Conservation (phyloP, 2,113 vertebrate genomes). For the Parus major region DNA sequence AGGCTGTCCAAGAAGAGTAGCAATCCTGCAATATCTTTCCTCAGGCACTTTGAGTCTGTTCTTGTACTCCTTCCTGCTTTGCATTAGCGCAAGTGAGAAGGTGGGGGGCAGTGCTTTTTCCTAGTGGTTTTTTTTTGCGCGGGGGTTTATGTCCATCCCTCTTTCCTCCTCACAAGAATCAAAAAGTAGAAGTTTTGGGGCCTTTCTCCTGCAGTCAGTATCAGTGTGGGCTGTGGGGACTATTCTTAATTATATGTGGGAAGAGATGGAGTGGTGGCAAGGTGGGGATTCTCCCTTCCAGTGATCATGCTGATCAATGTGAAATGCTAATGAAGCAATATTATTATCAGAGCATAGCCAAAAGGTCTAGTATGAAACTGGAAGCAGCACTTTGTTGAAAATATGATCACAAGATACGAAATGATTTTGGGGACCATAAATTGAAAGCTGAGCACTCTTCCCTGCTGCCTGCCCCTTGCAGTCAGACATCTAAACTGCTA, state of each 20-base stretch:
- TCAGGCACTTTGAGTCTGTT: background rate
- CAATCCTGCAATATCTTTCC: background rate
- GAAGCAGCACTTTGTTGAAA: background rate
- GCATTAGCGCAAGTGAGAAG: background rate
- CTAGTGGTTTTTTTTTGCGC: background rate
- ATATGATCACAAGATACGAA: background rate
- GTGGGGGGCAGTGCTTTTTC: background rate
- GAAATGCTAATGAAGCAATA: background rate
- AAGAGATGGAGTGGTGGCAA: background rate
- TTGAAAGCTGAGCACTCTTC: background rate
- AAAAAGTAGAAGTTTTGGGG: background rate
- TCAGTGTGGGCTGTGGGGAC: background rate
- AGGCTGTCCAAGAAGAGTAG: background rate
- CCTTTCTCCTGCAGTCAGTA: background rate
- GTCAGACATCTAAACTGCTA: background rate
- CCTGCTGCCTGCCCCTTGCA: background rate
- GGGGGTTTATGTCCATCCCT: background rate
- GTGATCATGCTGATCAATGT: background rate
- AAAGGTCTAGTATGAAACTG: background rate
- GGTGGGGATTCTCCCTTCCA: background rate
- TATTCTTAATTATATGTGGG: background rate
- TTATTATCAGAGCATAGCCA: background rate
- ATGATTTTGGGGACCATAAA: background rate
- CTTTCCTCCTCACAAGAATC: rapidly evolving
- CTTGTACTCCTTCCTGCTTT: background rate